These are phyloP conservation scores for Amblyteles armatorius DNA, from an alignment of 2,888 invertebrate species.

Conservation along the genomic window DNA sequence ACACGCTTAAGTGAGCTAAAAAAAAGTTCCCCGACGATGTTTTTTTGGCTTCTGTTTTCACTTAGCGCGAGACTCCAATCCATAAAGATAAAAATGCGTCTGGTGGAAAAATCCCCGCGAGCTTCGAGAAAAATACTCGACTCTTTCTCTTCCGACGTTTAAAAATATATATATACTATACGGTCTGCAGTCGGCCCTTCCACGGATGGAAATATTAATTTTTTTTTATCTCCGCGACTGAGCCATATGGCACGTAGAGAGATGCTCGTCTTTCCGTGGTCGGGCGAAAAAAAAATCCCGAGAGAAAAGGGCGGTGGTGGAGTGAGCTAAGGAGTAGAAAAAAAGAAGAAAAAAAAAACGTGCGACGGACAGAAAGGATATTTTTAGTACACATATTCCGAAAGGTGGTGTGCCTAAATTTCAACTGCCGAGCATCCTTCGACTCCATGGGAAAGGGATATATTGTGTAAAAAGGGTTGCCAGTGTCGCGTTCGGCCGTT, in stretches of 20 bases:
- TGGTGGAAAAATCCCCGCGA: constrained; percentile 56
- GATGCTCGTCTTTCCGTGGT: constrained; percentile 70
- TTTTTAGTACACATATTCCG: constrained; percentile 58
- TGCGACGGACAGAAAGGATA: constrained; percentile 64
- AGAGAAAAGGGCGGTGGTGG: constrained; percentile 62
- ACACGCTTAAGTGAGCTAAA: neutral
- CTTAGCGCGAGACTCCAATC: constrained; percentile 53
- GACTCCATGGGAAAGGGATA: constrained; percentile 43
- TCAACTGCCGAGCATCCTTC: constrained; percentile 34
- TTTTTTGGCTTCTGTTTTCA: constrained; percentile 51
- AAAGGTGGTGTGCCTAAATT: constrained; percentile 58
- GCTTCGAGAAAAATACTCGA: constrained; percentile 30
- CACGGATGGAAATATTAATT: constrained; percentile 74
- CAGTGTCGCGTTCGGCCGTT: constrained; percentile 36
- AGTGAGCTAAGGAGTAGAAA: neutral
- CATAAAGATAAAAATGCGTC: constrained; percentile 61
- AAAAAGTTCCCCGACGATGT: constrained; percentile 12
- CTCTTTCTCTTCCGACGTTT: constrained; percentile 52
- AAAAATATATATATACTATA: constrained; percentile 53
- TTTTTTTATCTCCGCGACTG: constrained; percentile 72
- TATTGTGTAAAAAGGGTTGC: constrained; percentile 58
- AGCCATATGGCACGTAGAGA: constrained; percentile 78
- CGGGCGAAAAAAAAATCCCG: constrained; percentile 70
- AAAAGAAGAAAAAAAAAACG: constrained; percentile 27
- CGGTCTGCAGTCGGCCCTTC: constrained; percentile 62